Conservation (phyloP, 2,888 invertebrate species). For the Abrostola tripartita region DNA sequence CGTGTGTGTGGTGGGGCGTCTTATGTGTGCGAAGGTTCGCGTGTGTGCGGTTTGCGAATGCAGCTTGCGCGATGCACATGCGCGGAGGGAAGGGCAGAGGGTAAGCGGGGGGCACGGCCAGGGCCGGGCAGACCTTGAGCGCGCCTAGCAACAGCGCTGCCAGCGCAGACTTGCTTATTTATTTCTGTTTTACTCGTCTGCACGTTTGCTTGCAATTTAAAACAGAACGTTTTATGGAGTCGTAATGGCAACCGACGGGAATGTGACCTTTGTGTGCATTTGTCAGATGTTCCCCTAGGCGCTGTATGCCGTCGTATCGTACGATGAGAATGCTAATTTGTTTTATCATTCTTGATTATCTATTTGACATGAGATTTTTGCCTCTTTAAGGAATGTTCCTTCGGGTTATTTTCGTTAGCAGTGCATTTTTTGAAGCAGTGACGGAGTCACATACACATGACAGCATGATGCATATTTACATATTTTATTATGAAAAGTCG, state of each 20-base stretch:
- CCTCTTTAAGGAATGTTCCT: constrained; percentile 32
- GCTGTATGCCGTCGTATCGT: constrained; percentile 23
- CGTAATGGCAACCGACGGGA: constrained; percentile 66
- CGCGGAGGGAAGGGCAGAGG: constrained; percentile 62
- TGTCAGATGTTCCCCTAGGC: constrained; percentile 57
- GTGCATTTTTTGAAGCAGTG: constrained; percentile 29
- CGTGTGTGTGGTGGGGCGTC: constrained; percentile 33
- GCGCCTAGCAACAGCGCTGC: constrained; percentile 84
- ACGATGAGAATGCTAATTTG: constrained; percentile 55
- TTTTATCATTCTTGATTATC: constrained; percentile 60
- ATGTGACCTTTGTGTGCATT: constrained; percentile 64
- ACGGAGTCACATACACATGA: constrained; percentile 16
- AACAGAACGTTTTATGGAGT: constrained; percentile 79
- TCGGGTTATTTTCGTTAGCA: constrained; percentile 28
- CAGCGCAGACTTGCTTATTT: constrained; percentile 73
- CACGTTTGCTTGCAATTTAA: constrained; percentile 79
- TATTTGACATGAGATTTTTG: constrained; percentile 54
- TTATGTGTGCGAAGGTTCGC: constrained; percentile 46
- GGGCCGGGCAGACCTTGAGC: constrained; percentile 83
- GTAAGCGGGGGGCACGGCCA: constrained; percentile 73
- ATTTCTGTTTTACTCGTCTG: constrained; percentile 84
- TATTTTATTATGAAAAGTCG: constrained; percentile 31
- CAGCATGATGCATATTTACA: constrained; percentile 8
- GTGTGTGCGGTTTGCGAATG: constrained; percentile 65
- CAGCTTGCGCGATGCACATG: constrained; percentile 79